These are phyloP conservation scores for Anorthoa munda DNA, from an alignment of 2,888 invertebrate species.

Conservation along the genomic window DNA sequence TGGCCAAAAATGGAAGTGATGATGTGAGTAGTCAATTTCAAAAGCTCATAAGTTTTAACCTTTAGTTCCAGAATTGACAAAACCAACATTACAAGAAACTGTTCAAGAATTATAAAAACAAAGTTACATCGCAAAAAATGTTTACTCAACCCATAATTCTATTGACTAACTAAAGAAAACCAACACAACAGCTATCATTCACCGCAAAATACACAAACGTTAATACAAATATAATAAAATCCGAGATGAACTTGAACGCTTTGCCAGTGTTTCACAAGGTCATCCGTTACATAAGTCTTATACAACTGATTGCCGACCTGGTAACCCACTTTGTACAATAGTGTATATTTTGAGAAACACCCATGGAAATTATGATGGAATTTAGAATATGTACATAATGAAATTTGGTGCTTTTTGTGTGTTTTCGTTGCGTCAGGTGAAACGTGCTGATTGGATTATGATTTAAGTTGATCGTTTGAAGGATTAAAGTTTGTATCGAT, in stretches of 20 bases:
- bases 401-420: conserved; percentile 43
- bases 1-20: background rate
- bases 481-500: background rate
- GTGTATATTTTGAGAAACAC: conserved; percentile 59
- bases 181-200: background rate
- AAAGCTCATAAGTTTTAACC: background rate
- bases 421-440: conserved; percentile 29
- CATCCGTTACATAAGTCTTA: conserved; percentile 58
- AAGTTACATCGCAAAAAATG: background rate
- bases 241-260: conserved; percentile 64
- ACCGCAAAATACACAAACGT: conserved; percentile 29
- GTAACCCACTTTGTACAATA: conserved; percentile 63
- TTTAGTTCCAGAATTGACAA: too few species aligned
- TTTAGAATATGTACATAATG: conserved; percentile 59
- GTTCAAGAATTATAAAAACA: conserved; percentile 1
- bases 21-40: background rate
- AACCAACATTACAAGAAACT: background rate
- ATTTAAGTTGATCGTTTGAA: background rate
- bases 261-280: conserved; percentile 61
- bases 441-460: background rate
- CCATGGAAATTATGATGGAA: conserved; percentile 58
- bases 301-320: conserved; percentile 54
- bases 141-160: conserved; percentile 6
- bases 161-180: conserved; percentile 18
- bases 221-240: conserved; percentile 41